Percentiles rank a stretch among this genome's conserved stretches.
phyloP scores from a whole-genome alignment of 2,113 vertebrate species.

The Ariopsis seemanni region DNA sequence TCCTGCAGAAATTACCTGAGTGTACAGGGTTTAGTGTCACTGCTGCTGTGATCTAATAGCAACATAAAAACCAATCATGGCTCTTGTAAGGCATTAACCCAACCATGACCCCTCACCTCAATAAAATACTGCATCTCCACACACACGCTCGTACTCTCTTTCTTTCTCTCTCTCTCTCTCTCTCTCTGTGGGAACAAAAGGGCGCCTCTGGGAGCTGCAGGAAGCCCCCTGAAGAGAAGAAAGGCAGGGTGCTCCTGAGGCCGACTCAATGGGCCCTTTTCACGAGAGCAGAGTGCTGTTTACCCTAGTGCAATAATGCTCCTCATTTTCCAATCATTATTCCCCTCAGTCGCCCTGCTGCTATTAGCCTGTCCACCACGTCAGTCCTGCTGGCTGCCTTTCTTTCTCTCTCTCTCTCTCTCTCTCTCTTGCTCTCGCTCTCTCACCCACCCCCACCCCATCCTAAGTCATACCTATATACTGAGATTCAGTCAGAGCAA shows the following conservation, averaged over 20 bases:
- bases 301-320: slow-evolving; percentile 77
- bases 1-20: background rate
- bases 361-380: slow-evolving; percentile 49
- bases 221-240: slow-evolving; percentile 73
- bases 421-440: background rate
- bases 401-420: slow-evolving; percentile 58
- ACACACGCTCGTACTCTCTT: background rate
- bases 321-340: slow-evolving; percentile 81
- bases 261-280: slow-evolving; percentile 74
- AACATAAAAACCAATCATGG: slow-evolving; percentile 32
- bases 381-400: slow-evolving; percentile 39
- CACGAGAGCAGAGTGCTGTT: slow-evolving; percentile 76
- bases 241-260: slow-evolving; percentile 70
- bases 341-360: slow-evolving; percentile 70
- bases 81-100: slow-evolving; percentile 42
- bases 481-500: slow-evolving; percentile 26
- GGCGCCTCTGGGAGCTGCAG: slow-evolving; percentile 68
- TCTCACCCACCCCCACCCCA: slow-evolving; percentile 15
- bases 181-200: slow-evolving; percentile 67
- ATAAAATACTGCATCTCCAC: slow-evolving; percentile 19
- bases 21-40: background rate
- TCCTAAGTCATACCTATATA: slow-evolving; percentile 9
- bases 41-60: background rate
- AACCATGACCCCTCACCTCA: slow-evolving; percentile 44
- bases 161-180: slow-evolving; percentile 14